Evolutionary conservation across 2,797 vertebrate genomes (phyloP).

Genomic region (Ciconia nigra): DNA sequence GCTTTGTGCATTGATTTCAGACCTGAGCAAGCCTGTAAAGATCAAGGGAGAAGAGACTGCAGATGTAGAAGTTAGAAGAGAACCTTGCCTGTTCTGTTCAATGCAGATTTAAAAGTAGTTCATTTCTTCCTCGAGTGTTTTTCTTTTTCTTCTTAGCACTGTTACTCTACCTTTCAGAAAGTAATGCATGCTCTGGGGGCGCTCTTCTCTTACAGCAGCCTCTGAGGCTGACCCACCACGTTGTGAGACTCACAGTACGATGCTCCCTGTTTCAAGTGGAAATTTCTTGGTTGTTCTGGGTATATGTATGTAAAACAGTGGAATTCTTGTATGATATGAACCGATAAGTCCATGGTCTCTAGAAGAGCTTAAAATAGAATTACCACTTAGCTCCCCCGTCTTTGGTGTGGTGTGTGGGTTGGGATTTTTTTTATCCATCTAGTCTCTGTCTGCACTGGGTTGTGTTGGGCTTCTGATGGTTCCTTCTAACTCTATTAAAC

Average conservation of each 20-base stretch:
- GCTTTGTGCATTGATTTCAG: neutral
- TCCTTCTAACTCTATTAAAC: constrained; percentile 24
- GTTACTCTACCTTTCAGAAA: neutral
- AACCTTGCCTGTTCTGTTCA: neutral
- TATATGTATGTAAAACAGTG: neutral
- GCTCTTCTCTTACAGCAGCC: neutral
- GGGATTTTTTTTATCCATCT: neutral
- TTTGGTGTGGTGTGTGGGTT: neutral
- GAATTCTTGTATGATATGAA: neutral
- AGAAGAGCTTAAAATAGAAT: neutral
- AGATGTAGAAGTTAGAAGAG: neutral
- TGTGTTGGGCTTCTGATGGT: neutral
- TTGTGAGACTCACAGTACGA: neutral
- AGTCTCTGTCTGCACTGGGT: neutral
- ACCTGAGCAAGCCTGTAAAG: neutral
- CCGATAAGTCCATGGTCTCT: neutral
- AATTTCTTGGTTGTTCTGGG: neutral
- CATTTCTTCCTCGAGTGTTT: neutral
- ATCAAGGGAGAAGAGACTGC: neutral
- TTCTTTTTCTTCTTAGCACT: neutral
- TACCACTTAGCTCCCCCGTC: neutral
- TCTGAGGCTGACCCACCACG: neutral
- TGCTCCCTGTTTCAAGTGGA: neutral
- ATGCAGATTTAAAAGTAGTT: neutral
- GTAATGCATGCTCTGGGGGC: neutral